Base-by-base conservation (phyloP, 2,113 vertebrate genomes). In the Epinephelus lanceolatus region DNA sequence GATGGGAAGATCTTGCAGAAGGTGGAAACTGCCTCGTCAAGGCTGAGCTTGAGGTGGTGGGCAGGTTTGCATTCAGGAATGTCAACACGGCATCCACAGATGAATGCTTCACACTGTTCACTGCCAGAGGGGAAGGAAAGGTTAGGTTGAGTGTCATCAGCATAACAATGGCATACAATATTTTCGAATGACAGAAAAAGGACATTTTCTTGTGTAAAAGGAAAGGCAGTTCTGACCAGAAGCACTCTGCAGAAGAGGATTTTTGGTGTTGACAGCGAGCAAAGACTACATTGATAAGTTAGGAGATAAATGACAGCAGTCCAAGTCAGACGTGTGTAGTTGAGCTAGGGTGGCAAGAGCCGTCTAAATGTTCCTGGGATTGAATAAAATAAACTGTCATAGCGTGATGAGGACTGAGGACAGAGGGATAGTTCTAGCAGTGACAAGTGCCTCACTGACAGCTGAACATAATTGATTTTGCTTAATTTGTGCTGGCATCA, bases 141-240 rank as follows among this genome's bases (percentile, higher is more conserved):
- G 88, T 84, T 78, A 88, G 76, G 76, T 69, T 72, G 78, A 81
- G 76, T 87, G 78, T 88, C 80, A 80, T 89, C 85, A 80, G 80
- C 62, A 78, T 76, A 84, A 78, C 84, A 88, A 85, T 84, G 69
- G 77, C 69, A 87, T 49, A 75, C 75, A 78, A 69, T 68, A 90
- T 86, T 75, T 79, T 19, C 76, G 30, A 27, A 86, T 85, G 78
- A 80, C 77, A 81, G 83, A 81, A 82, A 52, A 85, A 86, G 67
- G 81, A 78, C 72, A 78, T 91, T 81, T 83, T 19, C 30, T 33
- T 47, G 59, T 63, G 27, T 33, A 52, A 56, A 87, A 77, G 82
- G 15, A 27, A 61, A 79, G 33, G 33, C 4, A 76, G 37, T 56
- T 68, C 6, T 71, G 59, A 67, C 51, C 14, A 81, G 33, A 62